Conservation (phyloP, 2,797 vertebrate species). For the Brotula barbata region DNA sequence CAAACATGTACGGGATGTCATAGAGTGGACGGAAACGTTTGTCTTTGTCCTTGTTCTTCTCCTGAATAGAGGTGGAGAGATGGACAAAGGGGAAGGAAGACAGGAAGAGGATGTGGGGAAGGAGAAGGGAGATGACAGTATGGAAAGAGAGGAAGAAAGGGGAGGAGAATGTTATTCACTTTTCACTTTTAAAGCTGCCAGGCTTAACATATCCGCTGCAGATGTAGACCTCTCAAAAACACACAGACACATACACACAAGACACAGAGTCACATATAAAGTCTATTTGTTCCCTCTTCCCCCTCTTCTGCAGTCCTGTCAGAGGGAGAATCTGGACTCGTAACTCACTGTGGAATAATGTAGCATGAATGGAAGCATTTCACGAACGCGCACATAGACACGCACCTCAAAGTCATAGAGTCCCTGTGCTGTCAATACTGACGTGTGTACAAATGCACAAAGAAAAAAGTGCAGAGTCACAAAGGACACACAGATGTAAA, state of each 20-base stretch:
- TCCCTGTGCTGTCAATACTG: conserved; percentile 20
- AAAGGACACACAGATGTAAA: conserved; percentile 35
- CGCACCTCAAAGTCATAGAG: conserved; percentile 12
- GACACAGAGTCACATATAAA: conserved; percentile 11
- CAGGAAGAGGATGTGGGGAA: neutral
- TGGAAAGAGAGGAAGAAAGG: conserved; percentile 9
- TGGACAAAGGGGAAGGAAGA: neutral
- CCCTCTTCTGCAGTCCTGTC: conserved; percentile 14
- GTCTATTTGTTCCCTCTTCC: conserved; percentile 16
- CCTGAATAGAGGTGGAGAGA: conserved; percentile 56
- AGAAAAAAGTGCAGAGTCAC: conserved; percentile 18
- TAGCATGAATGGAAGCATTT: conserved; percentile 13
- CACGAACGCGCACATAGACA: neutral
- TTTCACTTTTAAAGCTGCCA: conserved; percentile 1
- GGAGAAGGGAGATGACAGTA: neutral
- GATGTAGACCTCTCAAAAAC: conserved; percentile 1
- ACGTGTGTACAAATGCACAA: conserved; percentile 5
- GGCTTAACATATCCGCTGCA: conserved; percentile 6
- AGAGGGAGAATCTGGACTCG: conserved; percentile 24
- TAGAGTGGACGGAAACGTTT: conserved; percentile 96
- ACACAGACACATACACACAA: neutral
- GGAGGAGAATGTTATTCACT: conserved; percentile 35
- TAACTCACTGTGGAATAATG: conserved; percentile 17
- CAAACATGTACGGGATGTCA: conserved; percentile 99
- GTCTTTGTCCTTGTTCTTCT: conserved; percentile 94